Conservation (phyloP, 2,888 invertebrate genomes). For the Trichopria drosophilae region DNA sequence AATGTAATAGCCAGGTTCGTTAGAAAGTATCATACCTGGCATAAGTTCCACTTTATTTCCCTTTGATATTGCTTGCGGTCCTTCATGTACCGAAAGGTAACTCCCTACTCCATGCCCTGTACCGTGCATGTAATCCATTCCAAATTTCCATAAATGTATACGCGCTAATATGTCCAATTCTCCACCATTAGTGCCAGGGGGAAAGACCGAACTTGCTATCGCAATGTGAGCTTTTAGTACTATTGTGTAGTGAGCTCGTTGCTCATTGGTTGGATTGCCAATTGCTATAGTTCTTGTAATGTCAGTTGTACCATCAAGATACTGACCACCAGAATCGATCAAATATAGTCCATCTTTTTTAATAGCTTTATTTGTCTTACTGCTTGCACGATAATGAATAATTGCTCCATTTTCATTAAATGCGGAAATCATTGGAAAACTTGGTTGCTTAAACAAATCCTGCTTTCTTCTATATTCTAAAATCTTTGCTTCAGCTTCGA, state of each 20-base stretch:
- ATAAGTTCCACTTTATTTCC: conserved; percentile 12
- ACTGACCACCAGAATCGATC: conserved; percentile 22
- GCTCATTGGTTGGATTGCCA: conserved; percentile 17
- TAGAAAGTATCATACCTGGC: conserved; percentile 23
- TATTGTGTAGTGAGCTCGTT: conserved; percentile 17
- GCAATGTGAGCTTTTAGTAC: conserved; percentile 18
- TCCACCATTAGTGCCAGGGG: conserved; percentile 10
- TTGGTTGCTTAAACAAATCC: conserved; percentile 10
- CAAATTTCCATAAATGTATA: conserved; percentile 16
- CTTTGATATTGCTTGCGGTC: conserved; percentile 18
- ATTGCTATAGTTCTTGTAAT: conserved; percentile 21
- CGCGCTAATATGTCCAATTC: conserved; percentile 20
- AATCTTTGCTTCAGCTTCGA: conserved; percentile 13
- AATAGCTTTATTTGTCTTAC: conserved; percentile 20
- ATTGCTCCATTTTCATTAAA: conserved; percentile 20
- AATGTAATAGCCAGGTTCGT: conserved; percentile 23
- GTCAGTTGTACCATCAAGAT: conserved; percentile 17
- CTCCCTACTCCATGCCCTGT: conserved; percentile 24
- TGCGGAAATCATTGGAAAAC: conserved; percentile 20
- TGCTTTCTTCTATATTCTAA: conserved; percentile 18
- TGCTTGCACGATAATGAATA: conserved; percentile 21
- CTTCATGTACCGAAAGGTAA: conserved; percentile 23
- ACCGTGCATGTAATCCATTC: conserved; percentile 19
- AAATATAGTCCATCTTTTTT: conserved; percentile 16
- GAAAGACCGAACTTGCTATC: conserved; percentile 17